phyloP scores from a whole-genome alignment of 2,888 invertebrate species.

The Drosophila testacea region DNA sequence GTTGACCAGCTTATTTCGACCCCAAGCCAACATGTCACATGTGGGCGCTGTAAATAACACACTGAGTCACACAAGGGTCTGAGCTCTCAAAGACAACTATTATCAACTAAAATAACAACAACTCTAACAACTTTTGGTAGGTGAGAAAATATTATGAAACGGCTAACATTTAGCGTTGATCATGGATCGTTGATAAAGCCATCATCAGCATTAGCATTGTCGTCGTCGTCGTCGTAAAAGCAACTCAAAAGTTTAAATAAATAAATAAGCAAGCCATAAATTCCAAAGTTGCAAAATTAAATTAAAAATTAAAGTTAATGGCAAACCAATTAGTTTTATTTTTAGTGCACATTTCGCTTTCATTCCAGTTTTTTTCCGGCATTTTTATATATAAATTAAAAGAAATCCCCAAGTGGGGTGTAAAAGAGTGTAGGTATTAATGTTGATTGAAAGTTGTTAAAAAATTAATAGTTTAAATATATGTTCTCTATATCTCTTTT shows the following conservation, averaged over 20 bases:
- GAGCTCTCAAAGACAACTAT: slow-evolving; percentile 2
- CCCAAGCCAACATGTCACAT: slow-evolving; percentile 57
- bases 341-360: slow-evolving; percentile 56
- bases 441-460: slow-evolving; percentile 15
- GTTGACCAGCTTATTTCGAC: slow-evolving; percentile 66
- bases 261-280: slow-evolving; percentile 42
- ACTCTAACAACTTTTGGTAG: slow-evolving; percentile 32
- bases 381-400: slow-evolving; percentile 1
- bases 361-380: slow-evolving; percentile 29
- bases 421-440: background rate
- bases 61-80: slow-evolving; percentile 15
- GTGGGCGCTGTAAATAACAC: slow-evolving; percentile 56
- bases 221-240: slow-evolving; percentile 40
- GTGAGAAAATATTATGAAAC: slow-evolving; percentile 55
- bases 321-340: slow-evolving; percentile 53
- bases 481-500: background rate
- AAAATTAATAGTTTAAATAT: background rate
- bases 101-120: slow-evolving; percentile 15
- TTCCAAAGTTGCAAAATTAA: slow-evolving; percentile 65
- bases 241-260: slow-evolving; percentile 54
- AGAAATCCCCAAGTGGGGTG: slow-evolving; percentile 1
- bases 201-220: slow-evolving; percentile 39
- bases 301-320: slow-evolving; percentile 53
- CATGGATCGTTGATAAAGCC: slow-evolving; percentile 65
- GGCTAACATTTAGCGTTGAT: slow-evolving; percentile 52